Conservation (phyloP, 2,888 invertebrate species). For the Terebella lapidaria region DNA sequence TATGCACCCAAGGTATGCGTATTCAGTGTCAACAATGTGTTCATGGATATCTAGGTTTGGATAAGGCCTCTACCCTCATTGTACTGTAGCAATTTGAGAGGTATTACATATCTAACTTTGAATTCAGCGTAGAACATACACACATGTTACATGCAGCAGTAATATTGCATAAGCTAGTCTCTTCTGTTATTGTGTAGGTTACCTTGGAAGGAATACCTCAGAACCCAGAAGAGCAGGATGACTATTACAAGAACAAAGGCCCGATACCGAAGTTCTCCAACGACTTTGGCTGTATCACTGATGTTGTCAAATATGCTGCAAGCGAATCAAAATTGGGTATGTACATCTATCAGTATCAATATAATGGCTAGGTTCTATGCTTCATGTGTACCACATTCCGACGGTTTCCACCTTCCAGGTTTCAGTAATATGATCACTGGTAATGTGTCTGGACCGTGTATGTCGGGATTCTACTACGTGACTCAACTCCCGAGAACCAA, state of each 20-base stretch:
- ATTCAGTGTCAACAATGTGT: too few relatives aligned
- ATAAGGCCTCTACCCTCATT: too few relatives aligned
- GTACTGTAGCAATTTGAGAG: too few relatives aligned
- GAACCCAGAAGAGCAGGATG: constrained; percentile 53
- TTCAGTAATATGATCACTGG: constrained; percentile 52
- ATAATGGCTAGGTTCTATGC: neutral
- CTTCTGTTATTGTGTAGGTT: too few relatives aligned
- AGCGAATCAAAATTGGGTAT: constrained; percentile 45
- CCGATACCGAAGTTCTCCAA: constrained; percentile 53
- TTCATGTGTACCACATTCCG: neutral
- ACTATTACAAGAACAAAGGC: constrained; percentile 52
- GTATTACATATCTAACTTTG: too few relatives aligned
- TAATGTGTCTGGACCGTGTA: constrained; percentile 54
- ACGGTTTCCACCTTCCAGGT: constrained; percentile 29
- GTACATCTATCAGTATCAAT: neutral
- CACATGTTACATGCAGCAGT: too few relatives aligned
- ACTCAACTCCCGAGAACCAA: constrained; percentile 52
- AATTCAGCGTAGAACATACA: too few relatives aligned
- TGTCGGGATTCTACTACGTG: constrained; percentile 55
- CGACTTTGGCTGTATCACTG: constrained; percentile 54
- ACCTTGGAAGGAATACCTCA: constrained; percentile 52
- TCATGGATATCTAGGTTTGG: too few relatives aligned
- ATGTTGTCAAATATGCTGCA: constrained; percentile 50
- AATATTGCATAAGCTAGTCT: too few relatives aligned
- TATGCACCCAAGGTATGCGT: constrained; percentile 43